Conservation (phyloP, 2,888 invertebrate genomes). For the Tetragnatha montana region DNA sequence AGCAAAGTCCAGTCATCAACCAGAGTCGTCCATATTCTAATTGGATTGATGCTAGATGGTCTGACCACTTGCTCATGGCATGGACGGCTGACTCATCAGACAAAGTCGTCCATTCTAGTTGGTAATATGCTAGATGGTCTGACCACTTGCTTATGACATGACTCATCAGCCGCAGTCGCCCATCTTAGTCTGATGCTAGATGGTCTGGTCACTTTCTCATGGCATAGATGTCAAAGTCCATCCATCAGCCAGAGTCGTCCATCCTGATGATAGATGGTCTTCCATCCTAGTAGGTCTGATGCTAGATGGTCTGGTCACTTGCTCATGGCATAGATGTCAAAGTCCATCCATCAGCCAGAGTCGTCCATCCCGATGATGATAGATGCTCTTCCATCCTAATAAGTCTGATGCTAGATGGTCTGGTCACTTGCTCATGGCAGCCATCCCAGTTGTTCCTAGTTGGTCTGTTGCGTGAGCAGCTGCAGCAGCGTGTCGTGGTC, state of each 20-base stretch:
- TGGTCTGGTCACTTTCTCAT: too few relatives aligned
- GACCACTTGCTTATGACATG: neutral
- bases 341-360: neutral
- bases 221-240: too few relatives aligned
- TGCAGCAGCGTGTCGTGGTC: conserved; percentile 89
- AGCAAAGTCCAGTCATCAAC: too few relatives aligned
- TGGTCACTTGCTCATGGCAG: too few relatives aligned
- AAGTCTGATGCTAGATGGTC: neutral
- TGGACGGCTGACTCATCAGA: neutral
- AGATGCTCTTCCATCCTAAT: neutral
- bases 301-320: too few relatives aligned
- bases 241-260: neutral
- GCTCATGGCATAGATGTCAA: too few relatives aligned
- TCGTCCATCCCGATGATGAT: neutral
- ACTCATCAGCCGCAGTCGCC: neutral
- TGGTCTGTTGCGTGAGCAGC: conserved; percentile 82
- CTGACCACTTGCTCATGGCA: neutral
- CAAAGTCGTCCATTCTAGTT: too few relatives aligned
- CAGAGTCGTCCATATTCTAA: too few relatives aligned
- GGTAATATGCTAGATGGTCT: neutral
- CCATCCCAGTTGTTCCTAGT: conserved; percentile 7
- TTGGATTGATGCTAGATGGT: neutral
- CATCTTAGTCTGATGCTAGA: neutral
- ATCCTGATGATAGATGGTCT: too few relatives aligned
- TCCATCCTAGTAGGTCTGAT: neutral